phyloP scores from a whole-genome alignment of 2,797 vertebrate genomes.

The Brachyrhaphis roseni region DNA sequence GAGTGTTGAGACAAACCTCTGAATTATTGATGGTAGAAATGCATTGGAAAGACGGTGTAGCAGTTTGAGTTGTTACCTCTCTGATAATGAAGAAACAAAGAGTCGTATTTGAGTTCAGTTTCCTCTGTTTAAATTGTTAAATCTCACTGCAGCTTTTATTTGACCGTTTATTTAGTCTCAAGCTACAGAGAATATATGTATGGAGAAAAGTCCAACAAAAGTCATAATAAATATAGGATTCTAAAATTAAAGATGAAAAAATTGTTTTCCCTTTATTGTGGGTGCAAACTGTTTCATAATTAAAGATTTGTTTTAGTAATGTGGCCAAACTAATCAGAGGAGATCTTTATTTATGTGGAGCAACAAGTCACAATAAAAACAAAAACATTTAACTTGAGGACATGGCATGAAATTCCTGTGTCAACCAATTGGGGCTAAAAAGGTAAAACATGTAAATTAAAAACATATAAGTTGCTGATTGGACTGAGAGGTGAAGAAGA shows the following conservation, averaged over 20 bases:
- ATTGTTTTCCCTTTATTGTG: background rate
- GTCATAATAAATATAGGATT: background rate
- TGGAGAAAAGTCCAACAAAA: background rate
- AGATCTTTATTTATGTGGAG: too few relatives aligned
- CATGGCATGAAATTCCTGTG: too few relatives aligned
- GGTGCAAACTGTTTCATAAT: background rate
- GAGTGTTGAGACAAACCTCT: background rate
- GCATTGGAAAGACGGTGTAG: background rate
- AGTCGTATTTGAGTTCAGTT: constrained; percentile 16
- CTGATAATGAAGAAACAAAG: constrained; percentile 6
- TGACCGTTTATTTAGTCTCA: background rate
- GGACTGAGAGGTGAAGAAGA: too few relatives aligned
- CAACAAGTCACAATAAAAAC: too few relatives aligned
- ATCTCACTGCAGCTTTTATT: background rate
- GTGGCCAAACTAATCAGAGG: background rate
- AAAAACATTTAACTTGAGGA: too few relatives aligned
- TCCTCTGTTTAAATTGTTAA: background rate
- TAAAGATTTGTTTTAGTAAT: background rate
- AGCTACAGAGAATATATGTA: constrained; percentile 8
- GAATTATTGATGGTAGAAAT: constrained; percentile 13
- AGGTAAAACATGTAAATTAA: too few relatives aligned
- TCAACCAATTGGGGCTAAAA: too few relatives aligned
- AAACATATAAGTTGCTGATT: too few relatives aligned
- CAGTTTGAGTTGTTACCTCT: constrained; percentile 8
- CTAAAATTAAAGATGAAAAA: background rate